These are phyloP conservation scores for Alligator mississippiensis DNA, from an alignment of 2,113 vertebrate species.

Conservation along the genomic window DNA sequence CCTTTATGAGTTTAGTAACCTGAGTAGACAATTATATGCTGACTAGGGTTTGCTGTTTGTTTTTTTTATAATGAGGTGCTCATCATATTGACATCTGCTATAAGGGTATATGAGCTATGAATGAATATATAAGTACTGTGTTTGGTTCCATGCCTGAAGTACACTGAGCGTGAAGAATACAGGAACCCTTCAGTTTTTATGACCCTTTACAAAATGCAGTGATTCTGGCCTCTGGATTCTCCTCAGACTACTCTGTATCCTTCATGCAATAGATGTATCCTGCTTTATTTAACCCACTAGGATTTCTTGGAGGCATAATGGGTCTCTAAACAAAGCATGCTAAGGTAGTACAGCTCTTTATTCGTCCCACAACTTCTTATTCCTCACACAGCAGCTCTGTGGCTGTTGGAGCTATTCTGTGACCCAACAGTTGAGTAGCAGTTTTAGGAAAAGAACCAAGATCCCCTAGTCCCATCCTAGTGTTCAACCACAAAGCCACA, in stretches of 20 bases:
- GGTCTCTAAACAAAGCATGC: too few species aligned
- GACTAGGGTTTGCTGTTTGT: neutral
- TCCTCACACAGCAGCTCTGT: neutral
- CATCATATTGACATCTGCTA: neutral
- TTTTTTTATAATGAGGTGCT: neutral
- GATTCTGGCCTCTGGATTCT: neutral
- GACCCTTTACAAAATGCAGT: neutral
- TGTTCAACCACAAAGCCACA: too few species aligned
- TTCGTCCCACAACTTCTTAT: neutral
- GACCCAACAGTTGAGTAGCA: too few species aligned
- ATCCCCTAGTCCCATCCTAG: too few species aligned
- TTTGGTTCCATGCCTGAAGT: neutral
- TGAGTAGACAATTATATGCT: neutral
- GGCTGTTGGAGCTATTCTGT: neutral
- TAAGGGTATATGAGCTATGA: neutral
- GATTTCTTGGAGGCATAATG: neutral
- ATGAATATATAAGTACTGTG: neutral
- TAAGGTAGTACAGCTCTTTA: too few species aligned
- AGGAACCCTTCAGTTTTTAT: neutral
- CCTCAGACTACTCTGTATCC: neutral
- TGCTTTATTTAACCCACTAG: neutral
- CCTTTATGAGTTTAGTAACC: too few species aligned
- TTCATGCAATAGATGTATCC: neutral
- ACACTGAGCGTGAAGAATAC: neutral
- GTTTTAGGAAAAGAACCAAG: too few species aligned